Percentiles rank a stretch among this genome's conserved stretches.
Evolutionary conservation across 2,113 vertebrate species (phyloP).

Genomic region (Macaca mulatta): DNA sequence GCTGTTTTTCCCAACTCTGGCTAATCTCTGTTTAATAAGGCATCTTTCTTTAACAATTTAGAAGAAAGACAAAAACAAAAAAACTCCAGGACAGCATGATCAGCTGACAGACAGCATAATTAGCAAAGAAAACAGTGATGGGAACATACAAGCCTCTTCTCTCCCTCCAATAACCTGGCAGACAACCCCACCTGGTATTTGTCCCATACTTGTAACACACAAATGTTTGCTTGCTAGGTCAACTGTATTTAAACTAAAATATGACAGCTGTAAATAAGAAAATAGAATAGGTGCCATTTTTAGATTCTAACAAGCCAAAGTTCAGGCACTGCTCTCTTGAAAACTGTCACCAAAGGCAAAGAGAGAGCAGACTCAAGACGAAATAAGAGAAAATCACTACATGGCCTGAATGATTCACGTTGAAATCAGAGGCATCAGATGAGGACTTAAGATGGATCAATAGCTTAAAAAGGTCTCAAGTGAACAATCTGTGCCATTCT

Average conservation of each 20-base stretch:
- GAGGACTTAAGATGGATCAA: not conserved
- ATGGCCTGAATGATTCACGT: not conserved
- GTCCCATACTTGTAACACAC: not conserved
- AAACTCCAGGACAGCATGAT: not conserved
- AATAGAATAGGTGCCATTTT: slow-evolving; percentile 25
- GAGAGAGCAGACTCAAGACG: not conserved
- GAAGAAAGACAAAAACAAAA: not conserved
- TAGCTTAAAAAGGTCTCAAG: slow-evolving; percentile 1
- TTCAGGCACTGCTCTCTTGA: not conserved
- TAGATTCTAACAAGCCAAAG: not conserved
- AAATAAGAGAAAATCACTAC: slow-evolving; percentile 51
- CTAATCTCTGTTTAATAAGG: not conserved
- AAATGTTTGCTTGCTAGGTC: slow-evolving; percentile 36
- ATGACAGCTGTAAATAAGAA: slow-evolving; percentile 28
- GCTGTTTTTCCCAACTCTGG: not conserved
- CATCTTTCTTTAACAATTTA: not conserved
- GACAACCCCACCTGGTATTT: not conserved
- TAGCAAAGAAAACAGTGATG: not conserved
- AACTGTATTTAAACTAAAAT: slow-evolving; percentile 53
- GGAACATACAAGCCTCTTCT: not conserved
- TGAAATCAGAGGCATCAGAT: not conserved
- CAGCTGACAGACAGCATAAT: not conserved
- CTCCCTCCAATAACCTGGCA: not conserved
- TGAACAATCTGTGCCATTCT: slow-evolving; percentile 46
- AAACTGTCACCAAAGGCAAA: not conserved